Evolutionary conservation across 2,797 vertebrate species (phyloP), one percentile per base, ranked within the genome.

Genomic region (Decapterus maruadsi): DNA sequence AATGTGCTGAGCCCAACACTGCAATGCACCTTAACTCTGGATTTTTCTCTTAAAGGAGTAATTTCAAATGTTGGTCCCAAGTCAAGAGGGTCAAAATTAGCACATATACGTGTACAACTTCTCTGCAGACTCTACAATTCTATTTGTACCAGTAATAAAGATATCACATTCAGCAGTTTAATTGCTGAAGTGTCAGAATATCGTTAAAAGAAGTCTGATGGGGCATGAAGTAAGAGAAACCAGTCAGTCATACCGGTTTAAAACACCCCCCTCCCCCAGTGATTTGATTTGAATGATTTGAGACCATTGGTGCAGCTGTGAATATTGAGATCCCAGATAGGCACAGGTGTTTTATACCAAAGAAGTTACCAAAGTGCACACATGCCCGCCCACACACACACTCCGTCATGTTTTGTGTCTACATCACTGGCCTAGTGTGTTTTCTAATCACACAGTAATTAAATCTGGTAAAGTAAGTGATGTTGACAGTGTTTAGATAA

Each of bases 381-480:
- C 40, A 59, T 29, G 9, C 54, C 42, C 36, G 13, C 42, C 17
- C 40, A 29, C 42, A 16, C 12, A 16, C 29, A 13, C 42, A 17
- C 42, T 36, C n/a, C n/a, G 19, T 9, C 20, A 22, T 51, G 50
- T 40, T 51, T 54, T 65, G 0, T 38, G 34, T 38, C 10, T 14
- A 5, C 20, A 54, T 60, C 57, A 38, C 13, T 20, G 56, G 29
- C 4, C 12, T 36, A 43, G n/a, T 60, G 22, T 50, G 20, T 70
- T 71, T 69, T 42, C 3, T 42, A 50, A 70, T 70, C 45, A 58
- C n/a, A 51, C 6, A 9, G 22, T 53, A 51, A 70, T 70, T 70
- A 50, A 26, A 40, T 40, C 56, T 40, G 13, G 40, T 17, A 26
- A 54, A 43, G n/a, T 56, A 56, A 40, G 38, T 29, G 38, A 67